Evolutionary conservation across 2,888 invertebrate species (phyloP), one percentile per base, ranked within the genome.

Genomic region (Deroplatys truncata): DNA sequence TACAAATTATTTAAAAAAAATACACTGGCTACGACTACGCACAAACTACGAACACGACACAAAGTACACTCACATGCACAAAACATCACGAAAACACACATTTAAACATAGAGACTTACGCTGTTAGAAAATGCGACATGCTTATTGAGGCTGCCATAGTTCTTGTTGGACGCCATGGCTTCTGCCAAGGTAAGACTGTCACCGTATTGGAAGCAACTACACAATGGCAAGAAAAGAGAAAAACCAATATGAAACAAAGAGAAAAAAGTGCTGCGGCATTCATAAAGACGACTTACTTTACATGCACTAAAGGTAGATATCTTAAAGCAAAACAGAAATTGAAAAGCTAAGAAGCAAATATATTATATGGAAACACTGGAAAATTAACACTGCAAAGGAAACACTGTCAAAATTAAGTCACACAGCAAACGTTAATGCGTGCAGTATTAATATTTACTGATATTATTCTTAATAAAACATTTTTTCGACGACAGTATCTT

Each of bases 121-220:
- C 88, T 89, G 88, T 90, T 84, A 20, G 90, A 83, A 84, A 90
- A 86, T 84, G 89, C 88, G 82, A 90, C 89, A 72, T 90, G 90
- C 88, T 90, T 91, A 84, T 90, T 90, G 28, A 91, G 85, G 82
- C 89, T 90, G 16, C 90, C 91, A 83, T 91, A 91, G 29, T 89
- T 90, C 88, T 86, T 88, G 88, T 84, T 29, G 82, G 84, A 29
- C 84, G 88, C 88, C 88, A 88, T 88, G 84, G 84, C 83, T 43
- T 25, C 43, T 28, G 85, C 83, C 29, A 43, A 43, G 43, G 43
- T 43, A 43, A 13, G 43, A 43, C 43, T 43, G 43, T 43, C 43
- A 88, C 82, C 86, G 84, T 82, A 84, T 84, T 89, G 84, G 28
- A 86, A 85, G 16, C n/a, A n/a, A 84, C 15, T 49, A 31, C 28